Evolutionary conservation across 2,888 invertebrate genomes (phyloP).

Genomic region (Ormyrus rosae): DNA sequence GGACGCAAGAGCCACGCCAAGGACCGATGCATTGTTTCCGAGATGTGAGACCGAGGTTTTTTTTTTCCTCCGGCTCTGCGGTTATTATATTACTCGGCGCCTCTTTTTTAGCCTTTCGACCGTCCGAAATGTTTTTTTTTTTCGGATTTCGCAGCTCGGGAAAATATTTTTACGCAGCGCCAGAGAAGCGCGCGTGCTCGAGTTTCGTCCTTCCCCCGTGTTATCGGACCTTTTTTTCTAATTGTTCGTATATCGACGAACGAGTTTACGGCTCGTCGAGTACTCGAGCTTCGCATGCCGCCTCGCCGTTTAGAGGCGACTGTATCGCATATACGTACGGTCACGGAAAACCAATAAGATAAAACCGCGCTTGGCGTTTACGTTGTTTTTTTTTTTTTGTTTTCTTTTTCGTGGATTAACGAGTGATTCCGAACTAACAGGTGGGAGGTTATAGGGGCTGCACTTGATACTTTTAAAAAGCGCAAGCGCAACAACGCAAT

Average conservation of each 20-base stretch:
- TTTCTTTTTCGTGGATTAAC: neutral
- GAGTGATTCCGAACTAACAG: neutral
- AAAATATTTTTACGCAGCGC: too few species aligned
- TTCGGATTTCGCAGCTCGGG: too few species aligned
- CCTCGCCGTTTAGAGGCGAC: neutral
- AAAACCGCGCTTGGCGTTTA: neutral
- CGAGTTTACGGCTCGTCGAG: neutral
- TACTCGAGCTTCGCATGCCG: constrained; percentile 12
- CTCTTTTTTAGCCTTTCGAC: too few species aligned
- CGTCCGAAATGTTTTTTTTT: neutral
- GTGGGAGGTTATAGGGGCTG: neutral
- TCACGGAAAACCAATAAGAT: constrained; percentile 24
- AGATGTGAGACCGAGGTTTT: neutral
- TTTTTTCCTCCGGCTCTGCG: neutral
- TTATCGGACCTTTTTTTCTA: neutral
- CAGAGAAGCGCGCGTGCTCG: too few species aligned
- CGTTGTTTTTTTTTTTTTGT: neutral
- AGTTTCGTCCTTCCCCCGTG: too few species aligned
- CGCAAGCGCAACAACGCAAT: too few species aligned
- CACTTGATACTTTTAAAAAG: too few species aligned
- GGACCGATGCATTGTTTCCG: constrained; percentile 24
- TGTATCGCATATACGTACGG: neutral
- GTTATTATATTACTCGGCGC: too few species aligned
- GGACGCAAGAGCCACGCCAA: neutral
- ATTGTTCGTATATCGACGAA: constrained; percentile 9